phyloP scores from a whole-genome alignment of 2,888 invertebrate species.

The Monoplex corrugatus region DNA sequence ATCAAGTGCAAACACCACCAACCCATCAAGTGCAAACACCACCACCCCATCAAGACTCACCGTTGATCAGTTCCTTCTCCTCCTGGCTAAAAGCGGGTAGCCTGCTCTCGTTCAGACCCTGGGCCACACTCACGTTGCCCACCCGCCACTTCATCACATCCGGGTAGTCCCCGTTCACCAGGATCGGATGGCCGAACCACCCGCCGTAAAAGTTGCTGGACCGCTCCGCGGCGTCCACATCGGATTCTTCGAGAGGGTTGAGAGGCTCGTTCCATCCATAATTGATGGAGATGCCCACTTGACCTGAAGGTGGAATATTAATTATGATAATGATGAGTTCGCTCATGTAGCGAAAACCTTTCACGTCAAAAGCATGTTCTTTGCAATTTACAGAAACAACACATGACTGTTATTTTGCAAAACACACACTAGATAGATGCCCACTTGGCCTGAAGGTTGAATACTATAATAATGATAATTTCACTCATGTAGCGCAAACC shows the following conservation, averaged over 20 bases:
- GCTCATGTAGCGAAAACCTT: too few species aligned
- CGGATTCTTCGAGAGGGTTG: constrained; percentile 65
- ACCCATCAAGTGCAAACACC: too few species aligned
- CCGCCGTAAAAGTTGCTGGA: constrained; percentile 71
- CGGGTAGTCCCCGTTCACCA: constrained; percentile 83
- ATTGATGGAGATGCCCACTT: constrained; percentile 70
- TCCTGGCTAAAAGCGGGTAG: constrained; percentile 77
- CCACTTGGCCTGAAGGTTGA: too few species aligned
- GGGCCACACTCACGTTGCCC: constrained; percentile 65
- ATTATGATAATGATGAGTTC: too few species aligned
- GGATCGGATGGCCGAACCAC: constrained; percentile 78
- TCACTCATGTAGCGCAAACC: too few species aligned
- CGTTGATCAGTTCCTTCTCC: constrained; percentile 73
- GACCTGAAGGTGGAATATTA: constrained; percentile 67
- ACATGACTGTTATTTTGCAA: too few species aligned
- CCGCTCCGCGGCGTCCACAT: constrained; percentile 71
- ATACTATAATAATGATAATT: too few species aligned
- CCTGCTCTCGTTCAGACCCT: constrained; percentile 67
- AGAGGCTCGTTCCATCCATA: constrained; percentile 70
- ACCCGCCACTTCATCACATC: constrained; percentile 61
- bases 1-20: too few species aligned
- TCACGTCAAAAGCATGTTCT: too few species aligned
- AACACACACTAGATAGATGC: too few species aligned
- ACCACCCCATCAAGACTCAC: constrained; percentile 63
- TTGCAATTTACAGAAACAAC: too few species aligned